Base-by-base conservation (phyloP, 2,888 invertebrate species). In the Volucella inflata region DNA sequence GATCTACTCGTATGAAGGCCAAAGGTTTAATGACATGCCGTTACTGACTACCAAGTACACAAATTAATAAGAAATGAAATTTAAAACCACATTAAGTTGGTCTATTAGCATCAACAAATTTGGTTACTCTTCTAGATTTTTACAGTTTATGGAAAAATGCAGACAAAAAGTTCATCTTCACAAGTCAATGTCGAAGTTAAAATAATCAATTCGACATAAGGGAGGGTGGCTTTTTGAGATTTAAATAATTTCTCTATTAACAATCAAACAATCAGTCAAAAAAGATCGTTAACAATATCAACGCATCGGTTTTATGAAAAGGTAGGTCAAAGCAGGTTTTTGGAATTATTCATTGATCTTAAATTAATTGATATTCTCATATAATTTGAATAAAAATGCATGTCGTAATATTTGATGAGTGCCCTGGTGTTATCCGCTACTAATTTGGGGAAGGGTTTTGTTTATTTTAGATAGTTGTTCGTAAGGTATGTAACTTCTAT, bases 291-390 rank as follows among this genome's bases (percentile, higher is more conserved):
- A 76, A 68, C 16, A 72, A 50, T 16, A 59, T 65, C 51, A 65
- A 21, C 4, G 6, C 30, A 30, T 6, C 6, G 30, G 30, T 30
- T 30, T 30, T 30, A 30, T 21, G 30, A 10, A 40, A 67, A 77
- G 55, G 51, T 77, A 77, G 72, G 78, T 55, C 78, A 50, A 2
- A 50, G n/a, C 55, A 6, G 36, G 30, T 78, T 64, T 40, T 48
- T 48, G 44, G 42, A 48, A 40, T 67, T 44, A 51, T 59, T 48
- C 42, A 48, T 17, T 53, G 44, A 59, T 17, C n/a, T 14, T 8
- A 53, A 51, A 44, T 36, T 16, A 57, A 21, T 51, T 12, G 10
- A 14, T 21, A 6, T 30, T 30, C 0, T 30, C 6, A 57, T 36
- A 40, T 59, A 40, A 30, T 51, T 72, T 12, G 16, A 60, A 44